These are phyloP conservation scores for Rhinella marina DNA, from an alignment of 2,797 vertebrate genomes.

Conservation along the genomic window DNA sequence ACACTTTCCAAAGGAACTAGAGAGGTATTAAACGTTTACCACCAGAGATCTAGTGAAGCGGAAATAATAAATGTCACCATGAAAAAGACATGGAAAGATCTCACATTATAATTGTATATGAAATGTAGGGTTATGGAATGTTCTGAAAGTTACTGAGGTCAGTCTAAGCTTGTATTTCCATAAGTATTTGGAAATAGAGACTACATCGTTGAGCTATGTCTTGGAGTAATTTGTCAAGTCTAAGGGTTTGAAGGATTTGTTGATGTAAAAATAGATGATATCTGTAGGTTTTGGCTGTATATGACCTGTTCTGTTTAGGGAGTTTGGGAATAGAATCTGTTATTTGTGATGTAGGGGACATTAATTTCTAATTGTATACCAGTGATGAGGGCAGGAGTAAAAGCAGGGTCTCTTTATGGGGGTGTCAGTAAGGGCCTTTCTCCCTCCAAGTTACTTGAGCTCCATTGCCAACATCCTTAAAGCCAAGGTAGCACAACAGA, in stretches of 20 bases:
- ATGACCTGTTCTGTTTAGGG: background rate
- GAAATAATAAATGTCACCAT: no score
- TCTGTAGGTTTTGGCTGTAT: background rate
- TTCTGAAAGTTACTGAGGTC: background rate
- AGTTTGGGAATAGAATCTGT: background rate
- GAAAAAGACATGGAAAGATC: background rate
- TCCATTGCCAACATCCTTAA: background rate
- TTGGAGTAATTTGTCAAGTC: background rate
- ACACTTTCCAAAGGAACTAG: no score
- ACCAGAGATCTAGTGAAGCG: no score
- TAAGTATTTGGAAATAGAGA: background rate
- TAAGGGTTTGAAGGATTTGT: background rate
- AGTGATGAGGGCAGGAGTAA: background rate
- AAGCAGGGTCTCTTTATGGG: background rate
- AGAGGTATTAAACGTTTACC: no score
- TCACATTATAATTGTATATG: background rate
- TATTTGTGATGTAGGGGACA: background rate
- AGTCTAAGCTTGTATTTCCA: background rate
- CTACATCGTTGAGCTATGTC: background rate
- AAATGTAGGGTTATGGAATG: background rate
- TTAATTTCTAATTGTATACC: background rate
- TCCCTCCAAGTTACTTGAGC: background rate
- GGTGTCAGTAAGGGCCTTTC: background rate
- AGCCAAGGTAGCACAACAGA: background rate
- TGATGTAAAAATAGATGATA: background rate